phyloP scores from a whole-genome alignment of 2,797 vertebrate genomes.

The Brachymystax lenok region DNA sequence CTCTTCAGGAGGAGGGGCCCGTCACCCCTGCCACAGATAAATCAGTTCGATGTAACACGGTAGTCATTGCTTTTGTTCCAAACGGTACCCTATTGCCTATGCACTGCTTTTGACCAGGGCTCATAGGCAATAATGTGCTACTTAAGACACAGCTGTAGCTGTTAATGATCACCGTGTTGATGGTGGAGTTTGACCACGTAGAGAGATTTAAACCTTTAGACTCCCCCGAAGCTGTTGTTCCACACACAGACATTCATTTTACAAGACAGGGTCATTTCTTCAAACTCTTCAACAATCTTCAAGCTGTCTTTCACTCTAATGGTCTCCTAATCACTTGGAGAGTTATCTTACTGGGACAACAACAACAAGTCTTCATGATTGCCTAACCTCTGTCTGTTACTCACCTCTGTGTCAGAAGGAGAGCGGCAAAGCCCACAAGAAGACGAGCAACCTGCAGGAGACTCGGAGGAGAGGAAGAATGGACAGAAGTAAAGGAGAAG shows the following conservation, averaged over 20 bases:
- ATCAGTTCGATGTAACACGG: background rate
- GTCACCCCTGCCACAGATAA: background rate
- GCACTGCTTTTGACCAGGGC: background rate
- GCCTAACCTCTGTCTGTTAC: background rate
- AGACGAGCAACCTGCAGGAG: slow-evolving; percentile 44
- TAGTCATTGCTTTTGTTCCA: background rate
- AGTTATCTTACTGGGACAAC: background rate
- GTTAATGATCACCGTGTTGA: slow-evolving; percentile 22
- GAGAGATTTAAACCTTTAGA: too few species aligned
- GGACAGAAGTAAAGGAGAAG: slow-evolving; percentile 48
- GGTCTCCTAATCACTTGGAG: background rate
- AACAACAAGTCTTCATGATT: background rate
- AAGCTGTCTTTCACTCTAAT: background rate
- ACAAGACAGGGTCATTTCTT: background rate
- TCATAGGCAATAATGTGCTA: background rate
- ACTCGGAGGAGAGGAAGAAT: slow-evolving; percentile 52
- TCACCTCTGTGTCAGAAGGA: slow-evolving; percentile 33
- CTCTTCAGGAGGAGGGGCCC: too few species aligned
- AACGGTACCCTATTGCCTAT: background rate
- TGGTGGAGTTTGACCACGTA: slow-evolving; percentile 29
- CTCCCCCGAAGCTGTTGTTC: background rate
- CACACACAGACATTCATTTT: slow-evolving; percentile 3
- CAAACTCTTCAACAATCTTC: background rate
- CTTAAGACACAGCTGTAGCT: background rate
- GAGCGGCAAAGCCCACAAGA: slow-evolving; percentile 34